Evolutionary conservation across 2,888 invertebrate genomes (phyloP).

Genomic region (Volucella zonaria): DNA sequence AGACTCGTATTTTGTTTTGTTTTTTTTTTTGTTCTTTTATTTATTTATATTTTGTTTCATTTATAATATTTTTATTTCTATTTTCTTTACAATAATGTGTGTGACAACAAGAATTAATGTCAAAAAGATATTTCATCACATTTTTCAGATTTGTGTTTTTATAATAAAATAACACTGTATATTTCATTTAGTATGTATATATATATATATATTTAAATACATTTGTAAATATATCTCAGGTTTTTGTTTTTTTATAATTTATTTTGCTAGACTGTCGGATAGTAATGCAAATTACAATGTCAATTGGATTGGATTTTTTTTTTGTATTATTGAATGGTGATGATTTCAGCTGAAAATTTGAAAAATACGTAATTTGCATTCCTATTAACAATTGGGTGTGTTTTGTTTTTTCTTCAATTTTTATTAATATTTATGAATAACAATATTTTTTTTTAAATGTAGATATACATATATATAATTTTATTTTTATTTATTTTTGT

Average conservation of each 20-base stretch:
- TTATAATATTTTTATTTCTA: slow-evolving; percentile 17
- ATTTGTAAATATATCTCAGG: slow-evolving; percentile 74
- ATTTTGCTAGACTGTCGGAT: slow-evolving; percentile 65
- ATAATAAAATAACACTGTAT: slow-evolving; percentile 74
- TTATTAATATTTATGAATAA: slow-evolving; percentile 70
- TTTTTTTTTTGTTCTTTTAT: slow-evolving; percentile 31
- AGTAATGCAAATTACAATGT: slow-evolving; percentile 69
- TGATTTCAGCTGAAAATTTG: slow-evolving; percentile 24
- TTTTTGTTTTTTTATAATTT: slow-evolving; percentile 72
- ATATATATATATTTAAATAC: slow-evolving; percentile 74
- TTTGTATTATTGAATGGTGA: slow-evolving; percentile 40
- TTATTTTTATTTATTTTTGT: slow-evolving; percentile 34
- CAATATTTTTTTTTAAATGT: slow-evolving; percentile 67
- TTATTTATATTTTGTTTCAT: slow-evolving; percentile 33
- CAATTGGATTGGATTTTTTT: slow-evolving; percentile 60
- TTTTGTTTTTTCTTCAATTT: slow-evolving; percentile 36
- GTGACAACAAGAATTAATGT: slow-evolving; percentile 74
- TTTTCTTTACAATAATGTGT: slow-evolving; percentile 70
- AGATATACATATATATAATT: slow-evolving; percentile 61
- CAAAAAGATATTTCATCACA: slow-evolving; percentile 74
- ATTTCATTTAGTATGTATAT: slow-evolving; percentile 73
- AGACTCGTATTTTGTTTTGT: slow-evolving; percentile 35
- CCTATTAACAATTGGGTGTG: slow-evolving; percentile 67
- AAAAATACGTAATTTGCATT: slow-evolving; percentile 67
- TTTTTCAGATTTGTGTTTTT: slow-evolving; percentile 73